Conservation (phyloP, 1,140 invertebrate genomes). For the Hirudo medicinalis region DNA sequence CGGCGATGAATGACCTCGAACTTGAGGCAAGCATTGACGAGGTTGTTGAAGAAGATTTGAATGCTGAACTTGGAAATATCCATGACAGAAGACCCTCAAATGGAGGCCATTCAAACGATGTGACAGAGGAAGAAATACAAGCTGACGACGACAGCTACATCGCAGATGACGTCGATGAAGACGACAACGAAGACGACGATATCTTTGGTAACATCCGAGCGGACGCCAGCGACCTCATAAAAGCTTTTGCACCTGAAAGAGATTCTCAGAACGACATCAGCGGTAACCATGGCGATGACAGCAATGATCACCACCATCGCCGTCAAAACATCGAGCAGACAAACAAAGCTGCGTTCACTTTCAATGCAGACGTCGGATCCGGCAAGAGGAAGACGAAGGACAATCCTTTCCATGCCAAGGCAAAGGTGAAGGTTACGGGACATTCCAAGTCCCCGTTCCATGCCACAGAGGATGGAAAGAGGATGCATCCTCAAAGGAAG, state of each 20-base stretch:
- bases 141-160: background rate
- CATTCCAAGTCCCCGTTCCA: background rate
- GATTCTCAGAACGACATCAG: background rate
- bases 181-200: background rate
- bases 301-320: background rate
- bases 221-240: background rate
- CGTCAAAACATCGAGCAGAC: background rate
- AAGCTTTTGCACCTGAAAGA: background rate
- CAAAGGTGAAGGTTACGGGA: background rate
- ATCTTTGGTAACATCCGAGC: background rate
- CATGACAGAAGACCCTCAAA: too few species aligned
- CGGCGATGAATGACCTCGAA: too few species aligned
- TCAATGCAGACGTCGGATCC: background rate
- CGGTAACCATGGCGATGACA: background rate
- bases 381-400: background rate
- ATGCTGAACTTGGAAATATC: too few species aligned
- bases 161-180: background rate
- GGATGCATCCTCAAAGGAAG: too few species aligned
- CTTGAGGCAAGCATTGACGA: too few species aligned
- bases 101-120: background rate
- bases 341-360: background rate
- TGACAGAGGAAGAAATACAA: background rate
- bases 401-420: background rate
- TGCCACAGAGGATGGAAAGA: too few species aligned
- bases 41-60: too few species aligned